phyloP scores from a whole-genome alignment of 2,888 invertebrate species.

The Watsonalla cultraria region DNA sequence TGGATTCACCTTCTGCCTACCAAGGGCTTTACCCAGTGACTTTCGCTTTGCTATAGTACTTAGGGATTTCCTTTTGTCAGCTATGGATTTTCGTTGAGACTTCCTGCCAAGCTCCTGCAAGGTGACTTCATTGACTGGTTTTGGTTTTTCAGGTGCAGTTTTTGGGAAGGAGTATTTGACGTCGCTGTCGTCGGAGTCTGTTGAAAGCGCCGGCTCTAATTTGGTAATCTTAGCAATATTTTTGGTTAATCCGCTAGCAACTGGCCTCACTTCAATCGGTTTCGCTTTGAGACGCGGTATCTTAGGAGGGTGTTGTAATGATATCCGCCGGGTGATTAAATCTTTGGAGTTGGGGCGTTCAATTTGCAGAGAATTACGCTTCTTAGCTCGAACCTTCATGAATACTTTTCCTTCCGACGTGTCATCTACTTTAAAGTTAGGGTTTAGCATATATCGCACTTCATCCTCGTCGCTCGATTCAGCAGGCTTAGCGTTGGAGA shows the following conservation, averaged over 20 bases:
- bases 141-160: conserved; percentile 25
- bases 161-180: conserved; percentile 69
- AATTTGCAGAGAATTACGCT: conserved; percentile 62
- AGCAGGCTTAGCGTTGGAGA: conserved; percentile 24
- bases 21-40: conserved; percentile 43
- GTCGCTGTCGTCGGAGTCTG: conserved; percentile 69
- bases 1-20: conserved; percentile 36
- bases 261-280: conserved; percentile 33
- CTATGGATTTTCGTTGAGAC: conserved; percentile 36
- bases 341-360: conserved; percentile 64
- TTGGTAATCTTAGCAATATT: conserved; percentile 29
- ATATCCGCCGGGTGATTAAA: conserved; percentile 54
- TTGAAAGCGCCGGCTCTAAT: conserved; percentile 37
- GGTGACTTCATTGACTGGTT: conserved; percentile 11
- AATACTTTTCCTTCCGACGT: conserved; percentile 46
- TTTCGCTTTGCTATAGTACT: conserved; percentile 58
- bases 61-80: conserved; percentile 54
- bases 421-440: conserved; percentile 49
- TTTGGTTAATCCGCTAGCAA: conserved; percentile 21
- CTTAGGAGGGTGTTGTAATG: conserved; percentile 63
- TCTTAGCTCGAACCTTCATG: conserved; percentile 58
- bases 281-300: conserved; percentile 57
- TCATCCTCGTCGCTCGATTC: conserved; percentile 66
- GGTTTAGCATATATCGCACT: conserved; percentile 67
- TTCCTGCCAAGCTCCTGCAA: conserved; percentile 13